These are phyloP conservation scores for Drosophila melanosoma DNA, from an alignment of 2,888 invertebrate genomes.

Conservation along the genomic window DNA sequence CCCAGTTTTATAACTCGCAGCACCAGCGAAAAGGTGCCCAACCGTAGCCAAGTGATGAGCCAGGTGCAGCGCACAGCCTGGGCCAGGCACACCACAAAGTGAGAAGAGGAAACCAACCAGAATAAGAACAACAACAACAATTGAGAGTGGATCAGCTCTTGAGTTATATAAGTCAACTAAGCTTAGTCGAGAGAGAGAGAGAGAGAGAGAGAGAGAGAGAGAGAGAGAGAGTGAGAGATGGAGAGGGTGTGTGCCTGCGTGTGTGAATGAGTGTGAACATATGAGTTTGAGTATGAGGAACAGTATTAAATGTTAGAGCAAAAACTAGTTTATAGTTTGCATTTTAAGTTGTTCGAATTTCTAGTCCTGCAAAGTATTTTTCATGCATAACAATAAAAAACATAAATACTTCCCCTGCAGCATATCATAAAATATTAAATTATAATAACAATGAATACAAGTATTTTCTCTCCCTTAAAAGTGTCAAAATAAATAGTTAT, in stretches of 20 bases:
- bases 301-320: constrained; percentile 70
- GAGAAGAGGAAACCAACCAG: constrained; percentile 15
- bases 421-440: constrained; percentile 48
- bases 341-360: constrained; percentile 45
- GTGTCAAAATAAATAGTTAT: constrained; percentile 46
- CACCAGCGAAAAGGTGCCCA: constrained; percentile 94
- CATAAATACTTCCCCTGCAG: constrained; percentile 35
- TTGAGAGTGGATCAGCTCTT: constrained; percentile 35
- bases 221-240: neutral
- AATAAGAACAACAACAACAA: neutral
- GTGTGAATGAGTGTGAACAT: constrained; percentile 18
- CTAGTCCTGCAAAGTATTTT: constrained; percentile 55
- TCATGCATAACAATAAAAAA: constrained; percentile 18
- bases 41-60: constrained; percentile 93
- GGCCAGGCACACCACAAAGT: constrained; percentile 95
- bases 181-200: constrained; percentile 2
- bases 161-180: constrained; percentile 39
- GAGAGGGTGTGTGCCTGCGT: constrained; percentile 1
- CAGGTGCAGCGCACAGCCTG: constrained; percentile 92
- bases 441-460: constrained; percentile 28
- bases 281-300: constrained; percentile 34
- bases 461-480: constrained; percentile 52
- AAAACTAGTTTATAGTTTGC: constrained; percentile 43
- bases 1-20: constrained; percentile 90
- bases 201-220: neutral